Evolutionary conservation across 1,140 invertebrate species (phyloP).

Genomic region (Melipona quadrifasciata): DNA sequence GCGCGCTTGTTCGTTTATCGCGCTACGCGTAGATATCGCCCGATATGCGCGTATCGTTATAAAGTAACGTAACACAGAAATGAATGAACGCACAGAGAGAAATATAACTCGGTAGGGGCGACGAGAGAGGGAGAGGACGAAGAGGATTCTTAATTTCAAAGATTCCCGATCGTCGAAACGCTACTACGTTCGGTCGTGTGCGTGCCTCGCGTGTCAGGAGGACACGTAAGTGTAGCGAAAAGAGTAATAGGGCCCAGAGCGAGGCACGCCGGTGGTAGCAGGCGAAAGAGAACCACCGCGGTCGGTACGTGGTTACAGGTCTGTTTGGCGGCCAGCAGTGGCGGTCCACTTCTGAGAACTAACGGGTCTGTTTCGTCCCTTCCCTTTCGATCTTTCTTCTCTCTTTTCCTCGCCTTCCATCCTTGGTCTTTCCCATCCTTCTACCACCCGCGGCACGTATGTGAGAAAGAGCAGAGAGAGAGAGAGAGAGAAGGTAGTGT

Average conservation of each 20-base stretch:
- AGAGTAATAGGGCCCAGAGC: background rate
- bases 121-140: no score
- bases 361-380: constrained; percentile 78
- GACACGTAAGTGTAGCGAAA: constrained; percentile 8
- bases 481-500: no score
- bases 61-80: background rate
- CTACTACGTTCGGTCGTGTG: constrained; percentile 15
- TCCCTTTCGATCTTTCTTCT: background rate
- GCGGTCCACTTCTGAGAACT: constrained; percentile 79
- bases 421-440: background rate
- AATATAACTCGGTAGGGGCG: no score
- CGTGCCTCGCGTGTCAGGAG: constrained; percentile 28
- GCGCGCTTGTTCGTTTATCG: constrained; percentile 25
- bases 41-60: background rate
- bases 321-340: constrained; percentile 75
- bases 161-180: background rate
- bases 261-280: constrained; percentile 16
- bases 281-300: constrained; percentile 50
- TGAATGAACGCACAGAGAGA: background rate
- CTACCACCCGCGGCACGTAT: constrained; percentile 55
- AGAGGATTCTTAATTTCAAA: no score
- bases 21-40: constrained; percentile 1
- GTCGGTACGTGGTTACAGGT: constrained; percentile 71
- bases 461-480: background rate
- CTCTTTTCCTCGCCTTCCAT: background rate